Percentiles rank a stretch among this genome's conserved stretches.
Evolutionary conservation across 2,888 invertebrate genomes (phyloP).

Genomic region (Tachina lurida): DNA sequence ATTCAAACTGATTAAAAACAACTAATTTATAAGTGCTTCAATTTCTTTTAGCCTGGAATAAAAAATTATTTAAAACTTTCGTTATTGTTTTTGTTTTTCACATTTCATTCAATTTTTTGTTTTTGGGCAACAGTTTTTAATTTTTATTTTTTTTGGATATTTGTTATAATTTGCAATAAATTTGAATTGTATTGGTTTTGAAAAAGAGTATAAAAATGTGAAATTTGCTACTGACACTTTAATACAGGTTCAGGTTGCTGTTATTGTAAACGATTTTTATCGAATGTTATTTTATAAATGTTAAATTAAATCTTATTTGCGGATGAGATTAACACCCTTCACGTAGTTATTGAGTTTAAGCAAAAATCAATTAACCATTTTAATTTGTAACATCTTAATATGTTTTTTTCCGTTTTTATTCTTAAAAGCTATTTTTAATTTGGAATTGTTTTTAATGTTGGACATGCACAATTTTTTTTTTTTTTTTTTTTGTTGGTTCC

Average conservation of each 20-base stretch:
- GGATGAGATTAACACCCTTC: conserved; percentile 21
- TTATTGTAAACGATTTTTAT: conserved; percentile 38
- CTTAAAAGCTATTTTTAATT: conserved; percentile 18
- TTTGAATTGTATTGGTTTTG: conserved; percentile 29
- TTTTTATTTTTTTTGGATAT: not conserved
- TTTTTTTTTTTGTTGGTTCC: conserved; percentile 9
- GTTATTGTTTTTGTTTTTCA: not conserved
- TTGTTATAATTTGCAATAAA: conserved; percentile 3
- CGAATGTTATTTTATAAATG: conserved; percentile 46
- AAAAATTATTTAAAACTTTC: not conserved
- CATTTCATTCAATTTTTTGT: not conserved
- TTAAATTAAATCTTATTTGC: conserved; percentile 45
- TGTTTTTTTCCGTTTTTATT: not conserved
- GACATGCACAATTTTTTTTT: conserved; percentile 49
- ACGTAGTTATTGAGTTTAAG: conserved; percentile 47
- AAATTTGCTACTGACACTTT: conserved; percentile 53
- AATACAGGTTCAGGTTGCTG: conserved; percentile 60
- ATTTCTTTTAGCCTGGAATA: not conserved
- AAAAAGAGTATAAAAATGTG: not conserved
- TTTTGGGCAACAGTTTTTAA: not conserved
- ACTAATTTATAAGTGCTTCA: too few relatives aligned
- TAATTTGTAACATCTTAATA: conserved; percentile 45
- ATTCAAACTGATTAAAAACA: too few relatives aligned
- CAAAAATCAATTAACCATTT: conserved; percentile 27
- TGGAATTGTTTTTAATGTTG: not conserved